phyloP scores from a whole-genome alignment of 2,113 vertebrate genomes.

The Morone chrysops region DNA sequence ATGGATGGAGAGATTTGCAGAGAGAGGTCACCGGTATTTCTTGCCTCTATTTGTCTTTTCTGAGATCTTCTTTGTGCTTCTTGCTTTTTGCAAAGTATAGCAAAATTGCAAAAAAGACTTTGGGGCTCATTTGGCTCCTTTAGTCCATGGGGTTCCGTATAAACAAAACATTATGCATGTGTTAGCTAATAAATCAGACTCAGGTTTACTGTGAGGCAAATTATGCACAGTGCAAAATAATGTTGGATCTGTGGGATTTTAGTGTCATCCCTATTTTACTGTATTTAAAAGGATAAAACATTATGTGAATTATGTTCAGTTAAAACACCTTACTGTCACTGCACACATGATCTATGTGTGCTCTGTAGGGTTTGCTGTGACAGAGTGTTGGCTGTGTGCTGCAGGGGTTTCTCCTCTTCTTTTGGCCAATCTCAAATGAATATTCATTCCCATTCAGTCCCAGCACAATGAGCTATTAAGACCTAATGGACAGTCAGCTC shows the following conservation, averaged over 20 bases:
- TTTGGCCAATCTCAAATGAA: constrained; percentile 22
- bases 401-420: constrained; percentile 8
- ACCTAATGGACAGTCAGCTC: constrained; percentile 25
- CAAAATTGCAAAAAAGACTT: constrained; percentile 23
- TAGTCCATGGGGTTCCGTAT: constrained; percentile 2
- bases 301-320: neutral
- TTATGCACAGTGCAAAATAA: constrained; percentile 27
- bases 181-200: constrained; percentile 22
- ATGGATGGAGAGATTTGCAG: constrained; percentile 22
- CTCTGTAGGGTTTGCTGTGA: neutral
- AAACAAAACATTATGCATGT: constrained; percentile 35
- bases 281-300: neutral
- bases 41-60: constrained; percentile 24
- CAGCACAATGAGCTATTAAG: constrained; percentile 22
- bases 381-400: neutral
- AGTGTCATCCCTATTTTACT: neutral
- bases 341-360: neutral
- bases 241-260: neutral
- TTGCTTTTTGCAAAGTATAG: constrained; percentile 8
- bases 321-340: neutral
- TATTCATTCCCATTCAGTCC: neutral
- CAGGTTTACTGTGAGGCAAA: constrained; percentile 9
- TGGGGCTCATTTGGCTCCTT: constrained; percentile 12
- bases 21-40: constrained; percentile 24
- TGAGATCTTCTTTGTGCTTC: neutral